These are phyloP conservation scores for Pammene fasciana DNA, from an alignment of 2,888 invertebrate species.

Conservation along the genomic window DNA sequence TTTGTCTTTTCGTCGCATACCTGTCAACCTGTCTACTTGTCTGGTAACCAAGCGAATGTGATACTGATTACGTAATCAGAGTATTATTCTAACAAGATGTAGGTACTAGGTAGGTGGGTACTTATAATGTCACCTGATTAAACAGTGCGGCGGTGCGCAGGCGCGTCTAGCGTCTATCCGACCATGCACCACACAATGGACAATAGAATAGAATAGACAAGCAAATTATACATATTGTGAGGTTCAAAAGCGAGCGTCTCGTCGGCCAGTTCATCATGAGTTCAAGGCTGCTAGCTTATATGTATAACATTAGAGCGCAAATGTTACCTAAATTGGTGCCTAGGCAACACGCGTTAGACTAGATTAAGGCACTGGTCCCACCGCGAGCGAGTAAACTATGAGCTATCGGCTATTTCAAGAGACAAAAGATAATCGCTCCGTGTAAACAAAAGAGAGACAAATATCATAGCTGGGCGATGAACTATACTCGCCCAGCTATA, in stretches of 20 bases:
- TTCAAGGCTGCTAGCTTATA: slow-evolving; percentile 61
- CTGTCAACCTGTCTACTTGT: slow-evolving; percentile 14
- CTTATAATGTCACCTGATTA: slow-evolving; percentile 47
- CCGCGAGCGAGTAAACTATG: too few species aligned
- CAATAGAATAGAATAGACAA: slow-evolving; percentile 55
- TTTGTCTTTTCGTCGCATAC: not conserved
- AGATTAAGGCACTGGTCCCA: too few species aligned
- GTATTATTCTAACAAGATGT: slow-evolving; percentile 29
- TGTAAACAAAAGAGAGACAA: too few species aligned
- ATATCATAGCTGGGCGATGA: too few species aligned
- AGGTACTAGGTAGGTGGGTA: too few species aligned
- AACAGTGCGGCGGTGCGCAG: slow-evolving; percentile 44
- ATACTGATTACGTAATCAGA: slow-evolving; percentile 35
- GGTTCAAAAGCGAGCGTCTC: slow-evolving; percentile 57
- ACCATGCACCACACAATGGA: slow-evolving; percentile 57
- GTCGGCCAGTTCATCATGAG: slow-evolving; percentile 57
- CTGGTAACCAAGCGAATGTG: slow-evolving; percentile 13
- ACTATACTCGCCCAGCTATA: too few species aligned
- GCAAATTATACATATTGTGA: slow-evolving; percentile 60
- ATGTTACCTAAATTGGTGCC: slow-evolving; percentile 26
- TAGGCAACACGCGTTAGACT: slow-evolving; percentile 15
- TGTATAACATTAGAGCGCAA: slow-evolving; percentile 32
- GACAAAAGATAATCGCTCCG: too few species aligned
- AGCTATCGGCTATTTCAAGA: too few species aligned
- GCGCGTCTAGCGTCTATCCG: slow-evolving; percentile 51